A percentile compares a stretch with the other conserved stretches of the same genome.
Evolutionary conservation across 2,113 vertebrate species (phyloP).

Genomic region (Phyllostomus hastatus): DNA sequence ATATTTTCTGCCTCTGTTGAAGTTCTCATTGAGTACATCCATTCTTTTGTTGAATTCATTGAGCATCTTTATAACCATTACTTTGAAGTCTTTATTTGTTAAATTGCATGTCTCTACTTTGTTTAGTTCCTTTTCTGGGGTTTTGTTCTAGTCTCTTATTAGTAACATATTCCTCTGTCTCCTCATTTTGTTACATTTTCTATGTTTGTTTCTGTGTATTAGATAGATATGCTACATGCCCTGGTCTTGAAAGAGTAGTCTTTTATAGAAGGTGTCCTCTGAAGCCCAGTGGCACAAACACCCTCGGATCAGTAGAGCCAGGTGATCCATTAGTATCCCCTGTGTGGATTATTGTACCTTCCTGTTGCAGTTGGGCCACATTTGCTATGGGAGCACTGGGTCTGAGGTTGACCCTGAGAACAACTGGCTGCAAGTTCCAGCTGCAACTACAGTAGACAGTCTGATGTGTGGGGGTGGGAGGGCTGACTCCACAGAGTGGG

Average conservation of each 20-base stretch:
- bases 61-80: neutral
- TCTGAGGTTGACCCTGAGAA: neutral
- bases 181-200: neutral
- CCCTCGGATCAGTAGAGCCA: neutral
- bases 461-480: neutral
- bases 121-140: neutral
- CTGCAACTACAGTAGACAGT: neutral
- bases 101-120: neutral
- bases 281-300: neutral
- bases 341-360: neutral
- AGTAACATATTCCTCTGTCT: too few species aligned
- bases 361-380: neutral
- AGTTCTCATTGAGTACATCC: too few species aligned
- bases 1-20: too few species aligned
- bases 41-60: neutral
- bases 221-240: neutral
- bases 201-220: neutral
- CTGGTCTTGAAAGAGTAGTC: neutral
- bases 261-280: neutral
- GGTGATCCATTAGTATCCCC: neutral
- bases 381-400: neutral
- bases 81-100: neutral
- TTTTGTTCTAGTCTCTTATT: neutral
- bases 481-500: neutral
- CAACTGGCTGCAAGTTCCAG: neutral